Conservation (phyloP, 2,888 invertebrate species). For the Lamellibrachia columna region DNA sequence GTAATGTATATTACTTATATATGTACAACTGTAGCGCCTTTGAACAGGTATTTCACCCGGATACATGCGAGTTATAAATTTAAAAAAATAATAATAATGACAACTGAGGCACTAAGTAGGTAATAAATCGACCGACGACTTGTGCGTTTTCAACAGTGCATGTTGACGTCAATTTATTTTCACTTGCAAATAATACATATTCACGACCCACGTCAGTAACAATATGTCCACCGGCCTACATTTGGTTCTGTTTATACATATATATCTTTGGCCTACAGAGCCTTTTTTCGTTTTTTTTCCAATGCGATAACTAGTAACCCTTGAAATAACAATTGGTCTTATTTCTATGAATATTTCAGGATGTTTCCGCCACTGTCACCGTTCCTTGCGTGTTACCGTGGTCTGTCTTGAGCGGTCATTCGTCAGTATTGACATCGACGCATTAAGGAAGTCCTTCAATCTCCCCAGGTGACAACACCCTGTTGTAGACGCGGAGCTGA, state of each 20-base stretch:
- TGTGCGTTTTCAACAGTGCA: no score
- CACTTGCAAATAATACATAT: not conserved
- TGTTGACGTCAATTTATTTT: not conserved
- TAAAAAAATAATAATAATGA: no score
- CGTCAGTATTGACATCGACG: not conserved
- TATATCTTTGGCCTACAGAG: not conserved
- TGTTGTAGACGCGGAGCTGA: not conserved
- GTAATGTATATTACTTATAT: no score
- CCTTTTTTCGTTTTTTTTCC: not conserved
- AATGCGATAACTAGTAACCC: not conserved
- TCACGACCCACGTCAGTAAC: not conserved
- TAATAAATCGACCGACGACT: no score
- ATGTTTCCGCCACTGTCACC: not conserved
- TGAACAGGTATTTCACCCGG: no score
- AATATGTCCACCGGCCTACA: not conserved
- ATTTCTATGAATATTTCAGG: not conserved
- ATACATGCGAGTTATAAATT: no score
- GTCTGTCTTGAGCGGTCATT: not conserved
- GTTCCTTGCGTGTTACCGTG: not conserved
- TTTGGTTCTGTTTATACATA: not conserved
- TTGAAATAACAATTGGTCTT: not conserved
- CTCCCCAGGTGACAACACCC: constrained; percentile 9
- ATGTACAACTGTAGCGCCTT: no score
- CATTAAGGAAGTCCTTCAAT: not conserved
- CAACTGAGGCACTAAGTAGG: no score